These are phyloP conservation scores for Cantharis rufa DNA, from an alignment of 2,888 invertebrate genomes.

Conservation along the genomic window DNA sequence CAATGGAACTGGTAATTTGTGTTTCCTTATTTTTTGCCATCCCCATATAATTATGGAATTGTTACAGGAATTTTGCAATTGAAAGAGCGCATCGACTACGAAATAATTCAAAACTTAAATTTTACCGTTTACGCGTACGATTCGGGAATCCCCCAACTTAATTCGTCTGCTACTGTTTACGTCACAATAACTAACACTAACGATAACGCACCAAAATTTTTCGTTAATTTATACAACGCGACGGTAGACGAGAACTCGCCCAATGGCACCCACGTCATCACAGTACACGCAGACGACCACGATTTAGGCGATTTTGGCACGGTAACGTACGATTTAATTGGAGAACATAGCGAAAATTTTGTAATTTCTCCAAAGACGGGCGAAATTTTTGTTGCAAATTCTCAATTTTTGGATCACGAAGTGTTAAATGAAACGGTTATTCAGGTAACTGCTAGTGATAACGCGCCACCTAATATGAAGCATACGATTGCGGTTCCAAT, in stretches of 20 bases:
- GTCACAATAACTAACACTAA: conserved; percentile 84
- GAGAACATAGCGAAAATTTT: conserved; percentile 75
- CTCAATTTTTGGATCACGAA: conserved; percentile 80
- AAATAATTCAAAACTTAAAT: conserved; percentile 72
- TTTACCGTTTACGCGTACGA: conserved; percentile 84
- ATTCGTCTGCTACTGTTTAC: conserved; percentile 75
- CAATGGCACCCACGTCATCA: conserved; percentile 71
- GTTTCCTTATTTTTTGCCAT: neutral
- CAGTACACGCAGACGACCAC: conserved; percentile 75
- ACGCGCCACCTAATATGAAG: conserved; percentile 70
- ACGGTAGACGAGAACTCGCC: conserved; percentile 77
- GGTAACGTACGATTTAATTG: conserved; percentile 76
- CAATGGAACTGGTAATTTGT: conserved; percentile 69
- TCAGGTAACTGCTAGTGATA: conserved; percentile 80
- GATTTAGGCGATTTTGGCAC: conserved; percentile 81
- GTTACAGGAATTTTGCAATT: conserved; percentile 73
- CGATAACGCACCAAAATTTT: conserved; percentile 84
- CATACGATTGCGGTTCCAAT: conserved; percentile 78
- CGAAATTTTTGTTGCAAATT: conserved; percentile 73
- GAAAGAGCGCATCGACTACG: conserved; percentile 81
- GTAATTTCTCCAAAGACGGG: conserved; percentile 73
- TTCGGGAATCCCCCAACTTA: conserved; percentile 82
- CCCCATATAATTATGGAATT: neutral
- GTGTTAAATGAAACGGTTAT: conserved; percentile 69
- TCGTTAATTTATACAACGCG: conserved; percentile 68